Base-by-base conservation (phyloP, 2,888 invertebrate species). In the Drosophila kuntzei region DNA sequence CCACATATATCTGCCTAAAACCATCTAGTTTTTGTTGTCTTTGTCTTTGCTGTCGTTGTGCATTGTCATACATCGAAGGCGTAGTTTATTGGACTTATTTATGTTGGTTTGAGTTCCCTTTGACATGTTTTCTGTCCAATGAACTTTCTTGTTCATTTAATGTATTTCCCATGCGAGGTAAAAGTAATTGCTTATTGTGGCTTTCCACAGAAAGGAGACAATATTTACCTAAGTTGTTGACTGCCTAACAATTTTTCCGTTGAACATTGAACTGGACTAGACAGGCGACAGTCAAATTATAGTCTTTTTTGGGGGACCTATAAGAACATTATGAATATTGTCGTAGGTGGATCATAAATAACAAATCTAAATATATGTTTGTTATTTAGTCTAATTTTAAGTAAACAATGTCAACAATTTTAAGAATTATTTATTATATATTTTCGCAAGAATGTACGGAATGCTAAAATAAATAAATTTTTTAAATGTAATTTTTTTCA, bases 51-150 rank as follows among this genome's bases (percentile, higher is more conserved):
- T 18, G 29, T 34, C 22, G 14, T 60, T 54, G 41, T 54, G 60
- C 63, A 47, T 49, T 57, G 79, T 60, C 75, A 67, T 36, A 29
- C 7, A 20, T n/a, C 25, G n/a, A 25, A 59, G 78, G 65, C 74
- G 87, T 71, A 77, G 64, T 68, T 84, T 87, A 77, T 84, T 70
- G 70, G 66, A 49, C 39, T 71, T 78, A 34, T 49, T 53, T n/a
- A n/a, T n/a, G n/a, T n/a, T n/a, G n/a, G n/a, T n/a, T 36, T 27
- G 46, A 54, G 29, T 55, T 18, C 41, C 32, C n/a, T n/a, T 41
- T 79, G 76, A 78, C 74, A 74, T 39, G 59, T 64, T 70, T 53
- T 54, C n/a, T 71, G 84, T 83, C 14, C 69, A 57, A 18, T 77
- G 89, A 89, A 73, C 84, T 61, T 62, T 43, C 32, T 16, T 36